A percentile compares a stretch with the other conserved stretches of the same genome.
These are phyloP conservation scores for Cephus nigrinus DNA, from an alignment of 2,888 invertebrate species.

Conservation along the genomic window DNA sequence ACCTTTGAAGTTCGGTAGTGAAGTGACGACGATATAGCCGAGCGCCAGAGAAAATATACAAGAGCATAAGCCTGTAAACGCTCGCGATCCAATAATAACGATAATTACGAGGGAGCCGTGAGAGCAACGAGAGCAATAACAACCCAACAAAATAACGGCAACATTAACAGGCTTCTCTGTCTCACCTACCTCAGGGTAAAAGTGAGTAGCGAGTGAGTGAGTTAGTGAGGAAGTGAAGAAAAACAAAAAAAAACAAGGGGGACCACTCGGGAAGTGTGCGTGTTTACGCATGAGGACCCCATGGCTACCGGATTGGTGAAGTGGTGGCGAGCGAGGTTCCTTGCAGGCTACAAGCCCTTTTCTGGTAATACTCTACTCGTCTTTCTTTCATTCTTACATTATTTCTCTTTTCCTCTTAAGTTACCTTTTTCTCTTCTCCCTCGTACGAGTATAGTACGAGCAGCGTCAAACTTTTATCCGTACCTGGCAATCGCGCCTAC, in stretches of 20 bases:
- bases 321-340: slow-evolving; percentile 82
- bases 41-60: slow-evolving; percentile 21
- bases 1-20: slow-evolving; percentile 18
- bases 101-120: not conserved
- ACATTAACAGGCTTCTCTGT: not conserved
- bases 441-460: not conserved
- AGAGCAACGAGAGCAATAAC: not conserved
- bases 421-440: slow-evolving; percentile 4
- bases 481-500: not conserved
- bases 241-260: not conserved
- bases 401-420: slow-evolving; percentile 4
- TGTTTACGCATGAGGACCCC: slow-evolving; percentile 66
- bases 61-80: slow-evolving; percentile 19
- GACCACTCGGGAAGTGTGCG: slow-evolving; percentile 32
- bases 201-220: slow-evolving; percentile 8
- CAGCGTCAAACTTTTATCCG: not conserved
- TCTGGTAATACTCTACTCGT: slow-evolving; percentile 70
- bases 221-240: slow-evolving; percentile 24
- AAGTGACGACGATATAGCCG: slow-evolving; percentile 18
- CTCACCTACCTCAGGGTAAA: not conserved
- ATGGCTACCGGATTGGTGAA: slow-evolving; percentile 82
- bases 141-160: not conserved
- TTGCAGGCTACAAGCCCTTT: slow-evolving; percentile 80
- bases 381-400: slow-evolving; percentile 9
- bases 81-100: slow-evolving; percentile 17